phyloP scores from a whole-genome alignment of 2,888 invertebrate genomes.

The Nomada ruficornis region DNA sequence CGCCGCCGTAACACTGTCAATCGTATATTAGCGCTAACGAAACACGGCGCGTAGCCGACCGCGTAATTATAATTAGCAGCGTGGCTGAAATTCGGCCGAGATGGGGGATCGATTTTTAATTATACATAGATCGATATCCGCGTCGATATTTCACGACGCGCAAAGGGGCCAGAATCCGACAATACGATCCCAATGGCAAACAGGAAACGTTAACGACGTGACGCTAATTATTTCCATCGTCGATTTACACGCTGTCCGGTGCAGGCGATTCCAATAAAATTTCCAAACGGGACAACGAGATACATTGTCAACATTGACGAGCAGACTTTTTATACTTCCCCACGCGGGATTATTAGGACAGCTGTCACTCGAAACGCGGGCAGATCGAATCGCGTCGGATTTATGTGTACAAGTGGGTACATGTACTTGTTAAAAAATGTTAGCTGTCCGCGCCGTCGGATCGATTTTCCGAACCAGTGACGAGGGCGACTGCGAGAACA shows the following conservation, averaged over 20 bases:
- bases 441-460: constrained; percentile 7
- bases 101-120: constrained; percentile 36
- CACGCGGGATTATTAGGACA: constrained; percentile 8
- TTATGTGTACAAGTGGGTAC: not conserved
- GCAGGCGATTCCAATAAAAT: not conserved
- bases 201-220: constrained; percentile 2
- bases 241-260: not conserved
- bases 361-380: not conserved
- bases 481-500: constrained; percentile 52
- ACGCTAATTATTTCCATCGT: not conserved
- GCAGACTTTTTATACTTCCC: not conserved
- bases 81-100: not conserved
- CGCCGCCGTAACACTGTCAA: constrained; percentile 9
- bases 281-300: not conserved
- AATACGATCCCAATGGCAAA: not conserved
- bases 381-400: not conserved
- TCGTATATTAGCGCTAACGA: constrained; percentile 31
- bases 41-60: not conserved
- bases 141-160: not conserved
- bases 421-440: constrained; percentile 33
- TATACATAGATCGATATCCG: not conserved
- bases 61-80: constrained; percentile 33
- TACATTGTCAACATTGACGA: no score
- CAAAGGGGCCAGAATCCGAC: constrained; percentile 1
- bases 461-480: constrained; percentile 51